Evolutionary conservation across 2,797 vertebrate genomes (phyloP), one percentile per base, ranked within the genome.

Genomic region (Acipenser ruthenus): DNA sequence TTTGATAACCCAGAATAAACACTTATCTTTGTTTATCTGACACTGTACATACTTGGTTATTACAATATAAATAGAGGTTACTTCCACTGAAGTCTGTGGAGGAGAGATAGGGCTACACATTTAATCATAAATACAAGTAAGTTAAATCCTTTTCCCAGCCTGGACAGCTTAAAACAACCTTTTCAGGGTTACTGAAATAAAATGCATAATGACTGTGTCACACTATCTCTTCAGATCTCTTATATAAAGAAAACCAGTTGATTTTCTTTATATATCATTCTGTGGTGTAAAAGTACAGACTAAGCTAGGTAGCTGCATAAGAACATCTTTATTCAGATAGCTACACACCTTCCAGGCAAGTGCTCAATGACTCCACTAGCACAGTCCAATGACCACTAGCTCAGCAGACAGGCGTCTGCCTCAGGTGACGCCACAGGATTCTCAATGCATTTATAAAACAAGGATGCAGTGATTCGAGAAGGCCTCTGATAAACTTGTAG

Each of bases 121-220:
- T 10, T 58, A 13, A 58, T 58, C 12, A 58, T 13, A 58, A 58
- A 58, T n/a, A 58, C 23, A 60, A 37, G 23, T 60, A 65, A 11
- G 61, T 11, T 50, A 67, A 67, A 63, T 60, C 12, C 68, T 62
- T 63, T 65, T 60, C 62, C 7, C 75, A 73, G 72, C 68, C 49
- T 53, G 12, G 23, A 37, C 23, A 53, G 51, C 12, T 53, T 53
- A 53, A 10, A 18, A 13, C 55, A 58, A 58, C 49, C 47, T 60
- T 60, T 60, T 11, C 47, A 8, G 47, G 64, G 8, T 47, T 56
- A 49, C 23, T 58, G 51, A 56, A 58, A 48, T 47, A 12, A 37
- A 55, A 48, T 8, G 65, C 23, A 48, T 56, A 59, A 65, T 47
- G 65, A n/a, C 52, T 13, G 12, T 65, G 65, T 47, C 6, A 49